phyloP scores from a whole-genome alignment of 2,888 invertebrate species.

The Coremacera marginata region DNA sequence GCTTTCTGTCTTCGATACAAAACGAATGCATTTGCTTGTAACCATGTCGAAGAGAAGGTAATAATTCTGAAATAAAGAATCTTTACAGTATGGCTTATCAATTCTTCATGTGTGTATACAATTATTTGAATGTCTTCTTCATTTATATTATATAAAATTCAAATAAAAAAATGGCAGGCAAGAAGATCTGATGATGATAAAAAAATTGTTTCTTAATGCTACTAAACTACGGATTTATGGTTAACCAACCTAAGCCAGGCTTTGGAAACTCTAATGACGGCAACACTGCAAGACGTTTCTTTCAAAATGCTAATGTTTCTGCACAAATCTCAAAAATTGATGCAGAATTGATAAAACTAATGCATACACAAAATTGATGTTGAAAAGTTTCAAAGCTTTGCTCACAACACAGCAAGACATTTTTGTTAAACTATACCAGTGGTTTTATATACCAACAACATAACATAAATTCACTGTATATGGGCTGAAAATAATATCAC shows the following conservation, averaged over 20 bases:
- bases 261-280: too few relatives aligned
- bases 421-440: conserved; percentile 4
- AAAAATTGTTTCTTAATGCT: neutral
- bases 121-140: conserved; percentile 33
- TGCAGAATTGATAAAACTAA: neutral
- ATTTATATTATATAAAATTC: conserved; percentile 15
- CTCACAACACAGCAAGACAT: neutral
- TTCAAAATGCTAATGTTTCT: neutral
- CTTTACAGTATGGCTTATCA: conserved; percentile 19
- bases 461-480: neutral
- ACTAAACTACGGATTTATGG: conserved; percentile 1
- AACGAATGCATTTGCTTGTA: too few relatives aligned
- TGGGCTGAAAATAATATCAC: neutral
- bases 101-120: conserved; percentile 20
- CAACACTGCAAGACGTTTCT: conserved; percentile 4
- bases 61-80: conserved; percentile 41
- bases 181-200: neutral
- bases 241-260: conserved; percentile 28
- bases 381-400: neutral
- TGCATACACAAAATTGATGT: neutral
- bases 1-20: too few relatives aligned
- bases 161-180: neutral
- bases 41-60: too few relatives aligned
- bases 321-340: neutral
- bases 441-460: conserved; percentile 2